Conservation (phyloP, 2,113 vertebrate genomes). For the Oophaga pumilio region DNA sequence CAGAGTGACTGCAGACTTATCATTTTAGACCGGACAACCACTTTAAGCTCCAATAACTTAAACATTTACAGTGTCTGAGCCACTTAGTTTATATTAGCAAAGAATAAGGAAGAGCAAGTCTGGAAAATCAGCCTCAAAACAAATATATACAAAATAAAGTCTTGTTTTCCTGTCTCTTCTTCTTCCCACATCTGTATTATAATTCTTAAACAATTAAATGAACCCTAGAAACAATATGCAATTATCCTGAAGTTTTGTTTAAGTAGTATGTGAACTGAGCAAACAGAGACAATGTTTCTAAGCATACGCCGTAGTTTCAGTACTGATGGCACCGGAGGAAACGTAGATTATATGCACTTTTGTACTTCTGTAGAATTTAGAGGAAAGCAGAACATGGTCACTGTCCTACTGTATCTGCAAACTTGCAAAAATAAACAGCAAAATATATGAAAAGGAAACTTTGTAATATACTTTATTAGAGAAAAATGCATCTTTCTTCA, state of each 20-base stretch:
- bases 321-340: not conserved
- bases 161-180: slow-evolving; percentile 30
- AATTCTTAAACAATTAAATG: not conserved
- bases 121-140: slow-evolving; percentile 46
- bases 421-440: no score
- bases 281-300: slow-evolving; percentile 7
- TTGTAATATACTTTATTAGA: no score
- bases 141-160: slow-evolving; percentile 54
- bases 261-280: not conserved
- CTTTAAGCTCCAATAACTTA: slow-evolving; percentile 42
- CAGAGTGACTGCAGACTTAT: no score
- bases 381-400: no score
- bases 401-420: no score
- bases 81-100: slow-evolving; percentile 44
- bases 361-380: no score
- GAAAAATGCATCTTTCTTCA: no score
- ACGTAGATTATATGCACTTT: not conserved
- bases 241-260: not conserved
- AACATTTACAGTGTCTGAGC: slow-evolving; percentile 47
- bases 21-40: no score
- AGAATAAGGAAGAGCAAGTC: slow-evolving; percentile 28
- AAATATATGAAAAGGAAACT: no score
- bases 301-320: not conserved
- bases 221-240: not conserved
- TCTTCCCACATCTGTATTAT: slow-evolving; percentile 34